These are phyloP conservation scores for Orchestia grillus DNA, from an alignment of 1,140 invertebrate genomes.

Conservation along the genomic window DNA sequence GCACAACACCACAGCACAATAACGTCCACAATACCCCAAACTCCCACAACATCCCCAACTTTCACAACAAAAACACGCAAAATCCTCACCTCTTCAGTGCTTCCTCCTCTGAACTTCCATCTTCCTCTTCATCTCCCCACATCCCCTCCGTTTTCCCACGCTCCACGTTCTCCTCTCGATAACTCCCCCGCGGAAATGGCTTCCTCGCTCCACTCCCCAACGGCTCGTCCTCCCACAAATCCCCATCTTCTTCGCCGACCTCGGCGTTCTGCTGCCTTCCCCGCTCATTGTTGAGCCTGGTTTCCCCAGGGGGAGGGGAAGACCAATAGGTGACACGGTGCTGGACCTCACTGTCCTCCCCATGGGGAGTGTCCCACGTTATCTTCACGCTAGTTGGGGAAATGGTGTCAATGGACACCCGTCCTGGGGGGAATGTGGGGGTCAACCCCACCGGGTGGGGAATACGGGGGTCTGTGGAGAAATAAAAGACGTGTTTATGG, in stretches of 20 bases:
- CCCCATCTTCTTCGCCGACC: not conserved
- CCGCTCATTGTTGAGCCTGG: not conserved
- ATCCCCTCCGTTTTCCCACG: not conserved
- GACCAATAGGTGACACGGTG: conserved; percentile 6
- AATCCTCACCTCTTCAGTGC: not conserved
- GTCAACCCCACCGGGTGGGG: not conserved
- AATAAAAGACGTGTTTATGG: no score
- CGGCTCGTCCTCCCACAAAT: not conserved
- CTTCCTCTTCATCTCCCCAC: not conserved
- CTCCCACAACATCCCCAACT: no score
- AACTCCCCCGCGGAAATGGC: not conserved
- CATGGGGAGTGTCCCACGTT: not conserved
- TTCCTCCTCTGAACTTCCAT: not conserved
- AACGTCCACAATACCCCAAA: no score
- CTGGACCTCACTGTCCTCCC: not conserved
- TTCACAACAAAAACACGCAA: no score
- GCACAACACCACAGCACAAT: no score
- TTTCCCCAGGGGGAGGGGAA: not conserved
- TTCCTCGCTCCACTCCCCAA: not conserved
- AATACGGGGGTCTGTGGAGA: not conserved
- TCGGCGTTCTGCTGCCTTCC: not conserved
- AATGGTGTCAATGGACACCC: not conserved
- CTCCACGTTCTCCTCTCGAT: not conserved
- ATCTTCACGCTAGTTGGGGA: not conserved
- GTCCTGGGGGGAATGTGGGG: no score